Evolutionary conservation across 2,888 invertebrate species (phyloP).

Genomic region (Azorinus chamasolen): DNA sequence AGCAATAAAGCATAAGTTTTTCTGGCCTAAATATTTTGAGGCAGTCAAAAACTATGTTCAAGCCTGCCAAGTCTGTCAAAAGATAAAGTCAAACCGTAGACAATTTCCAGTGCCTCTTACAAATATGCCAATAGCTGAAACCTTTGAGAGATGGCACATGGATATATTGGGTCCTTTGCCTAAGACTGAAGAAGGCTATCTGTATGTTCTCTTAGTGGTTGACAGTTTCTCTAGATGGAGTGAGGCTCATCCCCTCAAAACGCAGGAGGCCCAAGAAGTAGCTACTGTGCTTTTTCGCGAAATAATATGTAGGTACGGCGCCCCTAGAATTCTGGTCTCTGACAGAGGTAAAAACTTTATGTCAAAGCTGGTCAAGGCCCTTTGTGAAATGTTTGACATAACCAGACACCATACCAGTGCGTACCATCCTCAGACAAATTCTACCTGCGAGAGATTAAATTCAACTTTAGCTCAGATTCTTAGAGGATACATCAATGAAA

Average conservation of each 20-base stretch:
- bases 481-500: slow-evolving; percentile 34
- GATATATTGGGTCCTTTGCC: slow-evolving; percentile 45
- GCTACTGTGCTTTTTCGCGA: slow-evolving; percentile 49
- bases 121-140: slow-evolving; percentile 34
- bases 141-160: slow-evolving; percentile 36
- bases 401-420: slow-evolving; percentile 38
- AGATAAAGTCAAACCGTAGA: neutral
- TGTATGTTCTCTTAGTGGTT: slow-evolving; percentile 17
- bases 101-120: slow-evolving; percentile 22
- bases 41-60: slow-evolving; percentile 22
- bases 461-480: slow-evolving; percentile 37
- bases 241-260: slow-evolving; percentile 24
- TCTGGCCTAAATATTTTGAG: slow-evolving; percentile 29
- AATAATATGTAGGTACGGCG: slow-evolving; percentile 54
- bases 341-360: slow-evolving; percentile 54
- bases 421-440: slow-evolving; percentile 59
- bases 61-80: slow-evolving; percentile 41
- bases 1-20: slow-evolving; percentile 37
- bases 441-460: slow-evolving; percentile 36
- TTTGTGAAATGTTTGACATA: slow-evolving; percentile 57
- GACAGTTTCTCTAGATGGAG: too few species aligned
- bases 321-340: slow-evolving; percentile 40
- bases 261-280: slow-evolving; percentile 53
- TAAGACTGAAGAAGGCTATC: slow-evolving; percentile 31
- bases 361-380: slow-evolving; percentile 51